Percentiles rank a stretch among this genome's conserved stretches.
phyloP scores from a whole-genome alignment of 2,888 invertebrate genomes.

The Lottia gigantea region DNA sequence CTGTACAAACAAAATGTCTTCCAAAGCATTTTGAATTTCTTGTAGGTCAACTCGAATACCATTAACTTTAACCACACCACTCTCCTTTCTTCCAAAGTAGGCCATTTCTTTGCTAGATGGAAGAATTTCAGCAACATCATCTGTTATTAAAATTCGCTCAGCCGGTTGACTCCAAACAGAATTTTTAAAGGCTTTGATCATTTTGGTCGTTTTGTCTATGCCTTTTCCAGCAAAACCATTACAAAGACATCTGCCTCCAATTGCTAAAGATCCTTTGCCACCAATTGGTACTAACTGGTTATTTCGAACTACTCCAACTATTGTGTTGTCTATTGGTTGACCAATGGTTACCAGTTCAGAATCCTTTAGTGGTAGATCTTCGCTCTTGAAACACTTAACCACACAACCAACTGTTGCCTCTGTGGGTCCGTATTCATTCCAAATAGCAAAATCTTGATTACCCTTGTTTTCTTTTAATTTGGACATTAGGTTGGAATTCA shows the following conservation, averaged over 20 bases:
- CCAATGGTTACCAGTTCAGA: slow-evolving; percentile 1
- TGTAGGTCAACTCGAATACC: not conserved
- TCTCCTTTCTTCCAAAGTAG: not conserved
- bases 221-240: not conserved
- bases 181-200: not conserved
- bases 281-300: not conserved
- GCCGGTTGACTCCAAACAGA: not conserved
- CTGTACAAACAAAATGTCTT: not conserved
- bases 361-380: not conserved
- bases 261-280: not conserved
- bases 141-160: not conserved
- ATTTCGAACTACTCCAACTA: not conserved
- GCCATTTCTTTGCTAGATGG: not conserved
- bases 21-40: not conserved
- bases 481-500: not conserved
- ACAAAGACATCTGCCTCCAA: not conserved
- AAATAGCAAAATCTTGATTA: not conserved
- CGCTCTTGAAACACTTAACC: not conserved
- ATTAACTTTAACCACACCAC: not conserved
- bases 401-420: slow-evolving; percentile 7
- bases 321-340: not conserved
- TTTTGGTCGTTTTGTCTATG: not conserved
- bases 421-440: slow-evolving; percentile 5
- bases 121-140: not conserved
- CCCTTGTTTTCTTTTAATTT: not conserved